Conservation (phyloP, 2,113 vertebrate species). For the Probosciger aterrimus region DNA sequence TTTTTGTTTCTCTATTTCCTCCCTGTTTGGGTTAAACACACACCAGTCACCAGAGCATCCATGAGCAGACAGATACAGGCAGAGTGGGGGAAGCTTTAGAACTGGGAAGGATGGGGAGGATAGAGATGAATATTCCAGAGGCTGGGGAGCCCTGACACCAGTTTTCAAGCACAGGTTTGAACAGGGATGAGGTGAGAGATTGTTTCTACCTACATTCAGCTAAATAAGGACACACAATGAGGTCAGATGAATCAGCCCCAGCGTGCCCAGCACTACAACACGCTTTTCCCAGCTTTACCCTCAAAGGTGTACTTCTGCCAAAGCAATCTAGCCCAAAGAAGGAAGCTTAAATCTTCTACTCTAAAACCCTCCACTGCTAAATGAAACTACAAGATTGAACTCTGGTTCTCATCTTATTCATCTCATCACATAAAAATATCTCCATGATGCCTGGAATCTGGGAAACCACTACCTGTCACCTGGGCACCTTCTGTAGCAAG, state of each 20-base stretch:
- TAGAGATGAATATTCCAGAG: background rate
- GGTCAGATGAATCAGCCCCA: background rate
- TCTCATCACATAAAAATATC: background rate
- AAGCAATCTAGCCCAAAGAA: background rate
- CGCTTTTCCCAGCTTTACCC: background rate
- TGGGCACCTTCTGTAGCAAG: background rate
- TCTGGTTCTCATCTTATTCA: background rate
- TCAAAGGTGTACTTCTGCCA: background rate
- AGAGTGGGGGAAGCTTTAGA: background rate
- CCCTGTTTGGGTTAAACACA: constrained; percentile 74
- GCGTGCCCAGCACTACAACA: background rate
- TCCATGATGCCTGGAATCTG: background rate
- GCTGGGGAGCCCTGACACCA: background rate
- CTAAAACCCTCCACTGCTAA: background rate
- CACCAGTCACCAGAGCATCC: background rate
- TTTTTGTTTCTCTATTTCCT: constrained; percentile 97
- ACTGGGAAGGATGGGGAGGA: background rate
- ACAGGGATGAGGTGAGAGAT: background rate
- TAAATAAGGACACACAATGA: background rate
- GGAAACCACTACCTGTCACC: background rate
- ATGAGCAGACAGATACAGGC: accelerated
- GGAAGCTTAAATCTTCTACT: background rate
- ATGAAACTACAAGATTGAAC: background rate
- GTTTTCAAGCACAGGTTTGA: background rate
- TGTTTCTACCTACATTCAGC: background rate